phyloP scores from a whole-genome alignment of 2,888 invertebrate genomes.

The Altica lythri region DNA sequence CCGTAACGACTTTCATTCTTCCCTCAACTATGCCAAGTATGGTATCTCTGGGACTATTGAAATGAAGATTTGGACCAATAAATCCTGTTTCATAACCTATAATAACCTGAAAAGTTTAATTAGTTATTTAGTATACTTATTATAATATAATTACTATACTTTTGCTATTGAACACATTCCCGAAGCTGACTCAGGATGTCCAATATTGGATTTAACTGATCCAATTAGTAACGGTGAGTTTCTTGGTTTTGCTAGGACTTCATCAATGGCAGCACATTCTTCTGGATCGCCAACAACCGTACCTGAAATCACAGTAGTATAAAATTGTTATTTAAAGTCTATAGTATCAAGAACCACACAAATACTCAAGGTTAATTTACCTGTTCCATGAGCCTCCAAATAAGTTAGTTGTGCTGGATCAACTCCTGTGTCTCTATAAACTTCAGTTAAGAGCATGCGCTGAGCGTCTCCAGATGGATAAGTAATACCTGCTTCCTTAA shows the following conservation, averaged over 20 bases:
- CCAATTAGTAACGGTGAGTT: slow-evolving; percentile 76
- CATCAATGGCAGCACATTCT: slow-evolving; percentile 82
- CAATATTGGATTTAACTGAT: slow-evolving; percentile 92
- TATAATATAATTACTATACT: slow-evolving; percentile 55
- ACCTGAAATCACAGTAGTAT: slow-evolving; percentile 53
- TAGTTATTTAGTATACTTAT: slow-evolving; percentile 57
- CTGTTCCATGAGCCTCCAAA: slow-evolving; percentile 87
- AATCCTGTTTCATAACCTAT: slow-evolving; percentile 75
- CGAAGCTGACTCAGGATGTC: slow-evolving; percentile 88
- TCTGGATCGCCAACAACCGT: slow-evolving; percentile 89
- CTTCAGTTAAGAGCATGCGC: slow-evolving; percentile 65
- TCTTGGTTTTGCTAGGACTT: slow-evolving; percentile 76
- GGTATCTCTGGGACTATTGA: slow-evolving; percentile 56
- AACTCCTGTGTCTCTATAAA: slow-evolving; percentile 72
- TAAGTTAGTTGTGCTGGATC: slow-evolving; percentile 73
- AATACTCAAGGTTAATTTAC: slow-evolving; percentile 46
- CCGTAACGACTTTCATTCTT: slow-evolving; percentile 73
- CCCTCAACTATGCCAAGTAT: slow-evolving; percentile 67
- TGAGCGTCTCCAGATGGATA: slow-evolving; percentile 61
- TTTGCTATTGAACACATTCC: slow-evolving; percentile 84
- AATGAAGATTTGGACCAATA: slow-evolving; percentile 88
- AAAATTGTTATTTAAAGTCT: background rate
- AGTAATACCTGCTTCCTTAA: slow-evolving; percentile 54
- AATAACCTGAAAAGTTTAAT: slow-evolving; percentile 36
- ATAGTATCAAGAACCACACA: background rate